Evolutionary conservation across 2,797 vertebrate species (phyloP), one percentile per base, ranked within the genome.

Genomic region (Alfaro cultratus): DNA sequence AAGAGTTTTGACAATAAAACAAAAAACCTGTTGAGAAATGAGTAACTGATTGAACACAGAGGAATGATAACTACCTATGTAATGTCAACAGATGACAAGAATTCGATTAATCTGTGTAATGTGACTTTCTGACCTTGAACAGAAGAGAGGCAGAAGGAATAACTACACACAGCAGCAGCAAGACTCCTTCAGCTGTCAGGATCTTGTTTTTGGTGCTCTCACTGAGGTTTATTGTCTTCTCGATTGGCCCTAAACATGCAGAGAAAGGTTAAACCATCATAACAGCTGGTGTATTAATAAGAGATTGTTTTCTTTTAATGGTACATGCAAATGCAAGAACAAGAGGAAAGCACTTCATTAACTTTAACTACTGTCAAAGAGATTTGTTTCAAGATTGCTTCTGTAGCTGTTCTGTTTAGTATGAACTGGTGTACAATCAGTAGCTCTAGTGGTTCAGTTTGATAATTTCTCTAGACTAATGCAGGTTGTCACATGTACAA

Each of bases 151-250:
- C 31, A 4, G 94, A 92, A 26, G 96, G 95, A 62, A 95, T 4
- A 15, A 96, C 12, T 77, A 95, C 90, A 81, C 86, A 92, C 26
- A 96, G 71, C 0, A 96, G 74, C 49, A 96, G 93, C 2, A 96
- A 49, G 71, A 96, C 16, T 9, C 94, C 96, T 83, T 96, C 93
- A 9, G 68, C 81, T 1, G 62, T 91, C 78, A 96, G 93, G 88
- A 96, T 94, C 36, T 57, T 85, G 87, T 96, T 96, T 89, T 96
- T 96, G 80, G 85, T 86, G 31, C 16, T 83, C 84, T 96, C 95
- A 0, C 78, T 91, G 57, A 96, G 55, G 82, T 94, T 80, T 77
- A 96, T 84, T 0, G 77, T 86, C 86, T 94, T 96, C 8, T 77
- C 0, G 46, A 95, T 1, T 0, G 92, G 87, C 34, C 4, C 95